phyloP scores from a whole-genome alignment of 2,888 invertebrate genomes.

The Stictocephala bisonia region DNA sequence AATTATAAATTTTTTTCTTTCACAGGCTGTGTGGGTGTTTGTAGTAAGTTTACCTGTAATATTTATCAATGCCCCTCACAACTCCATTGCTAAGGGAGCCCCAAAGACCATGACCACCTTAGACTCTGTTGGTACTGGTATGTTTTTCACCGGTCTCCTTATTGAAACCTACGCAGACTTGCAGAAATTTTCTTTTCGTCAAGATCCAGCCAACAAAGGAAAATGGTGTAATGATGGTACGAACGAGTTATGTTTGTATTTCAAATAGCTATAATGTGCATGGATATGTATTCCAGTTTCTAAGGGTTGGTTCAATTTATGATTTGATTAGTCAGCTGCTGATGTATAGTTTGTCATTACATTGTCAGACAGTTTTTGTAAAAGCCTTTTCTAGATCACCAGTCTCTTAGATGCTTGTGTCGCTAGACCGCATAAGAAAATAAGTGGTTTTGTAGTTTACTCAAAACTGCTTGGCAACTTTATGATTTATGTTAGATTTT shows the following conservation, averaged over 20 bases:
- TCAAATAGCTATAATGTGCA: neutral
- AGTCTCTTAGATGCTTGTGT: no score
- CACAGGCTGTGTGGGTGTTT: constrained; percentile 92
- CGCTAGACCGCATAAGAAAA: no score
- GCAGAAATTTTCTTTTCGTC: constrained; percentile 91
- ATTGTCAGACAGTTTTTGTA: no score
- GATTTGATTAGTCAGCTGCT: no score
- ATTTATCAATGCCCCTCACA: constrained; percentile 87
- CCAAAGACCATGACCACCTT: constrained; percentile 88
- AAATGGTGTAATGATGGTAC: constrained; percentile 93
- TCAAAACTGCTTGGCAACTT: no score
- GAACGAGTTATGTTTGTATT: constrained; percentile 51
- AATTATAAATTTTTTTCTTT: constrained; percentile 49
- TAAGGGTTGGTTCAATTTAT: no score
- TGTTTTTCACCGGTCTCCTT: constrained; percentile 86
- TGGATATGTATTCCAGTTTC: no score
- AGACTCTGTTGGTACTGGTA: constrained; percentile 86
- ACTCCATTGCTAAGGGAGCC: constrained; percentile 72
- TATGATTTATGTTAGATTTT: no score
- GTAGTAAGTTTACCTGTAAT: constrained; percentile 92
- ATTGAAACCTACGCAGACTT: constrained; percentile 93
- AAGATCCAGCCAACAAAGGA: constrained; percentile 88
- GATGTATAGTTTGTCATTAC: no score
- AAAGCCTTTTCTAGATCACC: no score
- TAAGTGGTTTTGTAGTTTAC: no score